phyloP scores from a whole-genome alignment of 2,113 vertebrate species.

The Perccottus glenii region DNA sequence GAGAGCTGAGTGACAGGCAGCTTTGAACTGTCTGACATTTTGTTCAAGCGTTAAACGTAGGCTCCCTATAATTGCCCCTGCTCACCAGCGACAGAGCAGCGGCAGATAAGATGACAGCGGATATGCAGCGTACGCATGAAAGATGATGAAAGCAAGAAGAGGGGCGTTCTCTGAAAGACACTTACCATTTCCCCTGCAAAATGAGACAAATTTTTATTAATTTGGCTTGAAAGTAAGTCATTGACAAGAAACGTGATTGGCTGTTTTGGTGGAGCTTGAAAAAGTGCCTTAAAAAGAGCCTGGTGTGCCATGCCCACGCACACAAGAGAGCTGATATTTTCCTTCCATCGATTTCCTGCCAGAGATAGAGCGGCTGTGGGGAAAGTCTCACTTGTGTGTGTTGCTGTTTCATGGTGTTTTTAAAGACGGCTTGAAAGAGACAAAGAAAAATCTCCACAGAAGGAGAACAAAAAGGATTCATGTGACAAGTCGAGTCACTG shows the following conservation, averaged over 20 bases:
- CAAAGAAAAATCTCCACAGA: constrained; percentile 15
- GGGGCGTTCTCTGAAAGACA: constrained; percentile 37
- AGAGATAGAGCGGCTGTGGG: constrained; percentile 52
- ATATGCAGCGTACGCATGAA: constrained; percentile 61
- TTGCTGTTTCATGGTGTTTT: constrained; percentile 29
- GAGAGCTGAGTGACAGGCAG: constrained; percentile 62
- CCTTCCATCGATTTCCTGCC: constrained; percentile 67
- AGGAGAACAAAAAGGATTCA: background rate
- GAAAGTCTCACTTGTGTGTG: constrained; percentile 40
- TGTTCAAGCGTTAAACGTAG: constrained; percentile 58
- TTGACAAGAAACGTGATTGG: constrained; percentile 41
- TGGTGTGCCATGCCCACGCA: constrained; percentile 30
- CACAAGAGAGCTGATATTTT: constrained; percentile 65
- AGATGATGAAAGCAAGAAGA: constrained; percentile 54
- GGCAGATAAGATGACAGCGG: constrained; percentile 62
- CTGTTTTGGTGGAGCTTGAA: constrained; percentile 48
- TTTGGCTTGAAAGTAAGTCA: constrained; percentile 56
- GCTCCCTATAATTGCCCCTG: constrained; percentile 69
- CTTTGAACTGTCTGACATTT: constrained; percentile 72
- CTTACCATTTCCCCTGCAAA: constrained; percentile 39
- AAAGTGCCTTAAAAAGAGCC: constrained; percentile 29
- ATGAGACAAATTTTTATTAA: constrained; percentile 57
- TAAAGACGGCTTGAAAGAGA: constrained; percentile 18
- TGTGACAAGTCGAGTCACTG: constrained; percentile 13
- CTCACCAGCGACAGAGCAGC: constrained; percentile 56